A percentile compares a stretch with the other conserved stretches of the same genome.
Evolutionary conservation across 2,113 vertebrate genomes (phyloP).

Genomic region (Syngnathus floridae): DNA sequence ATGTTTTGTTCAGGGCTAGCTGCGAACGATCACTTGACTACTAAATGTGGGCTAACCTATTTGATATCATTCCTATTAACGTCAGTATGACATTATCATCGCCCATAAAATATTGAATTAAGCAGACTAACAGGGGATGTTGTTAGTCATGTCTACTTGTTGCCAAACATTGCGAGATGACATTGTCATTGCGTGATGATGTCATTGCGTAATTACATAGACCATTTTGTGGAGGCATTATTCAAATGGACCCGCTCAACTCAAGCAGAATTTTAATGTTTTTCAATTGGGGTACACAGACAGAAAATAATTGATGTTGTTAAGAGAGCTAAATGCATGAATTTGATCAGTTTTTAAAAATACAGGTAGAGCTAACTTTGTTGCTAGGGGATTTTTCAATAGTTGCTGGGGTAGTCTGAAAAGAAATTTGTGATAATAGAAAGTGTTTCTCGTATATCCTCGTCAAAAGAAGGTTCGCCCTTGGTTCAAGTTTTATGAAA

Average conservation of each 20-base stretch:
- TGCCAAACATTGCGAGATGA: too few species aligned
- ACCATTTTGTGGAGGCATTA: too few species aligned
- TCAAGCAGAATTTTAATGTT: too few species aligned
- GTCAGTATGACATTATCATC: neutral
- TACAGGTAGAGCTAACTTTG: too few species aligned
- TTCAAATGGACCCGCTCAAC: too few species aligned
- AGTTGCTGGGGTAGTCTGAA: neutral
- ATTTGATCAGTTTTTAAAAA: neutral
- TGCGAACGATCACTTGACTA: neutral
- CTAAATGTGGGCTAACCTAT: neutral
- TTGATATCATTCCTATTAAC: neutral
- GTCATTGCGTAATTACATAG: too few species aligned
- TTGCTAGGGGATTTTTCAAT: too few species aligned
- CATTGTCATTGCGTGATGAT: too few species aligned
- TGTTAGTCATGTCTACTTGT: too few species aligned
- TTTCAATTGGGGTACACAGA: too few species aligned
- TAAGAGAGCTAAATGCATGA: neutral
- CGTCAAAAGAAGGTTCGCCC: neutral
- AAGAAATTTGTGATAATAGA: neutral
- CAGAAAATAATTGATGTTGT: neutral
- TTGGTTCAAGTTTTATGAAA: conserved; percentile 3
- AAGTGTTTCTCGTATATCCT: neutral
- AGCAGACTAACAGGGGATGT: too few species aligned
- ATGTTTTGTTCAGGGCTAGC: neutral
- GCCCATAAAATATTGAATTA: neutral